These are phyloP conservation scores for Oreochromis niloticus DNA, from an alignment of 2,113 vertebrate species.

Conservation along the genomic window DNA sequence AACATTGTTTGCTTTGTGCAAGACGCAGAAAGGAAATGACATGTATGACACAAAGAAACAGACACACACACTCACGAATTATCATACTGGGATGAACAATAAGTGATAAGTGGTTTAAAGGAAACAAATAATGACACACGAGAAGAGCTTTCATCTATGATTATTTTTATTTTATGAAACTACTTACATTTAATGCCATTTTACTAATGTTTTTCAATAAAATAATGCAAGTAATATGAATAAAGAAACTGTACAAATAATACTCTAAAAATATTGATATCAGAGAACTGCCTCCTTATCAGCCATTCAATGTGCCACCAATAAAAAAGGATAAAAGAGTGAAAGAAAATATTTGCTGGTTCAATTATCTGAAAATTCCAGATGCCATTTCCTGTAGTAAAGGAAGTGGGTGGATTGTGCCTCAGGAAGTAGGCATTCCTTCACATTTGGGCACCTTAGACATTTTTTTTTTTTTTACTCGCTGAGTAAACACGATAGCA, in stretches of 20 bases:
- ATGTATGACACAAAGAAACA: not conserved
- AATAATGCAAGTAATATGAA: constrained; percentile 41
- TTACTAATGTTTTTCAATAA: constrained; percentile 46
- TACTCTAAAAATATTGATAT: not conserved
- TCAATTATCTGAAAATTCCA: constrained; percentile 59
- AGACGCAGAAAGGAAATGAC: constrained; percentile 38
- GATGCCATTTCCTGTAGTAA: constrained; percentile 60
- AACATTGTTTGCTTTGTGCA: constrained; percentile 43
- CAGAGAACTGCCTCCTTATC: not conserved
- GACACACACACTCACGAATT: not conserved
- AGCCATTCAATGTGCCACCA: constrained; percentile 3
- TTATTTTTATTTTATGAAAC: constrained; percentile 73
- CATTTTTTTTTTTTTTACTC: not conserved
- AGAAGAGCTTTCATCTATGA: not conserved
- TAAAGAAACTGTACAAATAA: constrained; percentile 65
- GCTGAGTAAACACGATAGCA: constrained; percentile 67
- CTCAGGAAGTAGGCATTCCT: constrained; percentile 55
- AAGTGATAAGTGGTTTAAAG: not conserved
- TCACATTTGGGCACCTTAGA: constrained; percentile 18
- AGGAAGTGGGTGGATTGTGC: constrained; percentile 50
- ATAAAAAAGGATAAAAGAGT: not conserved
- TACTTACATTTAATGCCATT: constrained; percentile 60
- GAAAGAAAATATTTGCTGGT: constrained; percentile 50
- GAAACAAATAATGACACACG: not conserved
- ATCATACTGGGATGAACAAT: not conserved